Evolutionary conservation across 2,888 invertebrate genomes (phyloP).

Genomic region (Lamellibrachia columna): DNA sequence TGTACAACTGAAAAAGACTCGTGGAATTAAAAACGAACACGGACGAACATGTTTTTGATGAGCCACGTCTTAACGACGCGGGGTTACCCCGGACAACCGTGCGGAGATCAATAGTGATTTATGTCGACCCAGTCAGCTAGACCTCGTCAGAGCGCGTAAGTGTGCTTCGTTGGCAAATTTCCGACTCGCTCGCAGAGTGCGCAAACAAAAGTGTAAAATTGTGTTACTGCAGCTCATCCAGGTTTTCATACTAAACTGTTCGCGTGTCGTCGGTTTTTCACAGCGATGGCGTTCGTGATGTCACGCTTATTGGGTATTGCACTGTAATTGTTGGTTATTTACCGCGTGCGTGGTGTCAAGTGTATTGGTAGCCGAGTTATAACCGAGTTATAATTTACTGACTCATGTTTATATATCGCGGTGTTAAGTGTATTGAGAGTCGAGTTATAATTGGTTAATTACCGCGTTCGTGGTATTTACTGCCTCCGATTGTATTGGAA

Average conservation of each 20-base stretch:
- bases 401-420: not conserved
- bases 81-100: not conserved
- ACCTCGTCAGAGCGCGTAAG: not conserved
- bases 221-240: not conserved
- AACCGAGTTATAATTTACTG: too few relatives aligned
- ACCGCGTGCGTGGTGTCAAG: not conserved
- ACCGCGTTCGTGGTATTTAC: too few relatives aligned
- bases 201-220: not conserved
- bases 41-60: not conserved
- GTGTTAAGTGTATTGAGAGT: not conserved
- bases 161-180: not conserved
- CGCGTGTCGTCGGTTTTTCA: not conserved
- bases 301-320: not conserved
- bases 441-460: not conserved
- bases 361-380: too few relatives aligned
- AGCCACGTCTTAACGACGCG: not conserved
- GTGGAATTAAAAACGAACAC: not conserved
- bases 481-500: too few relatives aligned
- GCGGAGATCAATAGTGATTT: not conserved
- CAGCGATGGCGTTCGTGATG: not conserved
- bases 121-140: not conserved
- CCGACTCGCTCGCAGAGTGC: conserved; percentile 11
- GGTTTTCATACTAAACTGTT: not conserved
- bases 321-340: not conserved
- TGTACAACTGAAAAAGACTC: too few relatives aligned